Evolutionary conservation across 2,888 invertebrate species (phyloP), one percentile per base, ranked within the genome.

Genomic region (Drosophila eohydei): DNA sequence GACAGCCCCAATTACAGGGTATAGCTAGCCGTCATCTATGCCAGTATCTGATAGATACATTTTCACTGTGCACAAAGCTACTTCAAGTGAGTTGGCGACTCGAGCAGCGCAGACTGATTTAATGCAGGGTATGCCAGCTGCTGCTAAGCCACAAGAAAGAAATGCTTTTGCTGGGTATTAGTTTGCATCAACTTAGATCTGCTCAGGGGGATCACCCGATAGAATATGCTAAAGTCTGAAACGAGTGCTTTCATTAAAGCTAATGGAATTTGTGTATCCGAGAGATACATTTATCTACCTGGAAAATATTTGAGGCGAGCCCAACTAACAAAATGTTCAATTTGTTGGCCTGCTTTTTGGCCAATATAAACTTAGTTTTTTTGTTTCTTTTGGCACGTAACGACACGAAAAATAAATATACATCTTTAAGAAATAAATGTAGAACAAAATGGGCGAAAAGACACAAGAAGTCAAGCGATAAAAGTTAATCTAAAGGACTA

Each of bases 321-420:
- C 40, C 52, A 55, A 58, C 52, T 48, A 44, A 32, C 41, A 21
- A 56, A 54, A 38, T 52, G 51, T 62, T 51, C 32, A 56, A 60
- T 26, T 48, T 57, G 34, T 51, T 59, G 43, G 41, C 65, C 36
- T 21, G 38, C 6, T 56, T 46, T 62, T 60, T 30, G 46, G 44
- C 44, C 38, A 46, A 38, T 36, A 30, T 57, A 21, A 41, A 21
- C 40, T 38, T 59, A 32, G 0, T 36, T 59, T 70, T 21, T 74
- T 74, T 74, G 55, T 70, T 48, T 32, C 48, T 74, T 48, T 75
- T 75, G 75, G 72, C 75, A 75, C 75, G 67, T 75, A 63, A 72
- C 44, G 67, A 76, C 46, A 71, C 28, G 51, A 54, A 54, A 21
- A 51, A 51, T 44, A 50, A 58, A 57, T 28, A 65, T 16, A 57